These are phyloP conservation scores for Etheostoma nigrum DNA, from an alignment of 2,797 vertebrate genomes.

Conservation along the genomic window DNA sequence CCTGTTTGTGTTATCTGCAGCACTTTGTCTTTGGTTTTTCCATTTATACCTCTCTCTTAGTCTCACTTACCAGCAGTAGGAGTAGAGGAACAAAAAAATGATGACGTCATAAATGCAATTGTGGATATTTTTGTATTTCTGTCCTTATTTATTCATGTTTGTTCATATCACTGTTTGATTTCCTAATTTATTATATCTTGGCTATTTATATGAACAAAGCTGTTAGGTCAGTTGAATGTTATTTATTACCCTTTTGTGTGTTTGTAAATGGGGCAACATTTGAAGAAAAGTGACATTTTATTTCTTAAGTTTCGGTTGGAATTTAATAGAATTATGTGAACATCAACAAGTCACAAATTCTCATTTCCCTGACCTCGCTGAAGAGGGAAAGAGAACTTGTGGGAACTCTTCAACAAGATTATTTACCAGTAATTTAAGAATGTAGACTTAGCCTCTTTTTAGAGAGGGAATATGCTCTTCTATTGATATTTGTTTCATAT, in stretches of 20 bases:
- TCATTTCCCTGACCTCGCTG: conserved; percentile 77
- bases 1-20: conserved; percentile 73
- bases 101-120: conserved; percentile 79
- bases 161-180: conserved; percentile 76
- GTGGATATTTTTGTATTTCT: conserved; percentile 88
- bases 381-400: conserved; percentile 73
- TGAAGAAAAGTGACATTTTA: conserved; percentile 74
- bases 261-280: conserved; percentile 85
- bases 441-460: conserved; percentile 93
- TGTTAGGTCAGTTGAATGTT: conserved; percentile 89
- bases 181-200: conserved; percentile 89
- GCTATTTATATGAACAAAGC: conserved; percentile 90
- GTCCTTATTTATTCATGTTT: conserved; percentile 82
- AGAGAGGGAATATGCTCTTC: conserved; percentile 89
- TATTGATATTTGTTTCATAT: conserved; percentile 93
- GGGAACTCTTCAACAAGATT: conserved; percentile 72
- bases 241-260: conserved; percentile 88
- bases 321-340: conserved; percentile 80
- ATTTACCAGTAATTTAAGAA: conserved; percentile 92
- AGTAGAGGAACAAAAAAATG: conserved; percentile 71
- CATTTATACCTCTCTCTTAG: conserved; percentile 74
- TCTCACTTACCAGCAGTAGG: conserved; percentile 83
- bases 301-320: conserved; percentile 72
- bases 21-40: conserved; percentile 70
- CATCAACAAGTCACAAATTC: conserved; percentile 68